These are phyloP conservation scores for Machimus atricapillus DNA, from an alignment of 2,888 invertebrate genomes.

Conservation along the genomic window DNA sequence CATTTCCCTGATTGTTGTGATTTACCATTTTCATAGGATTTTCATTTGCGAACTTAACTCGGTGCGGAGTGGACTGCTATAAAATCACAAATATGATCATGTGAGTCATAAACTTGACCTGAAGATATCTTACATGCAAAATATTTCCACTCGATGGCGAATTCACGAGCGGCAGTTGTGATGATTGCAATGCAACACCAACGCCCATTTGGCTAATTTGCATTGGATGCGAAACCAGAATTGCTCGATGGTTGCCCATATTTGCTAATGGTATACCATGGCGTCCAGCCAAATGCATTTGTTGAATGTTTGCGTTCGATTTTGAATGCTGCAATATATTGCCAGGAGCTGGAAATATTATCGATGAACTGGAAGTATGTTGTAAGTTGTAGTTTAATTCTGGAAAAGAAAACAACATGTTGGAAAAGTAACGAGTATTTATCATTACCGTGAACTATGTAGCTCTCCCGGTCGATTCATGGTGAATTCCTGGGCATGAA, in stretches of 20 bases:
- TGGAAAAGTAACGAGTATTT: background rate
- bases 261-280: conserved; percentile 44
- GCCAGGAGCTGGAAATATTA: conserved; percentile 55
- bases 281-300: conserved; percentile 57
- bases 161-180: conserved; percentile 61
- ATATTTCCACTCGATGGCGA: conserved; percentile 78
- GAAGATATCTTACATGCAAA: conserved; percentile 64
- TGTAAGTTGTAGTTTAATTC: conserved; percentile 63
- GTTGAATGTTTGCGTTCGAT: conserved; percentile 67
- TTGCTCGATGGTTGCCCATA: conserved; percentile 56
- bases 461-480: conserved; percentile 66
- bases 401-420: conserved; percentile 52
- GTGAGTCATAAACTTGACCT: background rate
- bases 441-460: conserved; percentile 55
- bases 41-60: conserved; percentile 62
- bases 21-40: conserved; percentile 55
- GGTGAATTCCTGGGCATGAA: conserved; percentile 89
- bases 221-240: conserved; percentile 60
- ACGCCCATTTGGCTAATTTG: conserved; percentile 55
- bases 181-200: conserved; percentile 52
- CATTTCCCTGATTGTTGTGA: conserved; percentile 36
- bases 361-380: conserved; percentile 63
- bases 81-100: background rate
- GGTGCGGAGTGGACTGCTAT: conserved; percentile 53
- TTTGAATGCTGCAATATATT: conserved; percentile 62